Base-by-base conservation (phyloP, 2,888 invertebrate genomes). In the Buathra laborator region DNA sequence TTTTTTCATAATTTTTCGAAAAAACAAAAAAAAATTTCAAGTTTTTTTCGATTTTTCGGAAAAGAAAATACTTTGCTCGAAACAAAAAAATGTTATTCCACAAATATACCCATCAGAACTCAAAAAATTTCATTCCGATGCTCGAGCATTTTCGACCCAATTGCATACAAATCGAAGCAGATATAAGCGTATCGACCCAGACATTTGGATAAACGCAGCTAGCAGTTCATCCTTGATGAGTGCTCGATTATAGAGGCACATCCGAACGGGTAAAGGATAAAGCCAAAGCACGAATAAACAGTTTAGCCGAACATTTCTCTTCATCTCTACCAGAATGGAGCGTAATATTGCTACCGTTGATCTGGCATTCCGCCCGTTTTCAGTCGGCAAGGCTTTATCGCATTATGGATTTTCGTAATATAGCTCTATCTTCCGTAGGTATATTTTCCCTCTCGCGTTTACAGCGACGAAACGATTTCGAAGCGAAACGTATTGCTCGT, bases 311-410 rank as follows among this genome's bases (percentile, higher is more conserved):
- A 74, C 59, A 48, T 70, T 64, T 53, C 37, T 37, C 59, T 29
- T 10, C 43, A 16, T 67, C 46, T n/a, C 32, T 53, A 6, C 44
- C 72, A 14, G 7, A 66, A 66, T 56, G 32, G 53, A 53, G 51
- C 68, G 44, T 46, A 83, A 48, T 74, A 79, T 37, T 9, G 37
- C 37, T 37, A 37, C 62, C 44, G 44, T 46, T 76, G 56, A 67
- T 81, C 59, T 77, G 84, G 81, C 76, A 81, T 84, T 81, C 84
- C 84, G 81, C 84, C 84, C 84, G 76, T 84, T 81, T 81, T 56
- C 59, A 43, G 67, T 76, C 37, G 16, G 7, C 71, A n/a, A 43
- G 70, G 29, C 12, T 51, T 43, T 32, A 37, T 37, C 59, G 64
- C 29, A 46, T 46, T 71, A 64, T 59, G 67, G 53, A 72, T 16